Base-by-base conservation (phyloP, 1,140 invertebrate genomes). In the Brachystomella parvula region DNA sequence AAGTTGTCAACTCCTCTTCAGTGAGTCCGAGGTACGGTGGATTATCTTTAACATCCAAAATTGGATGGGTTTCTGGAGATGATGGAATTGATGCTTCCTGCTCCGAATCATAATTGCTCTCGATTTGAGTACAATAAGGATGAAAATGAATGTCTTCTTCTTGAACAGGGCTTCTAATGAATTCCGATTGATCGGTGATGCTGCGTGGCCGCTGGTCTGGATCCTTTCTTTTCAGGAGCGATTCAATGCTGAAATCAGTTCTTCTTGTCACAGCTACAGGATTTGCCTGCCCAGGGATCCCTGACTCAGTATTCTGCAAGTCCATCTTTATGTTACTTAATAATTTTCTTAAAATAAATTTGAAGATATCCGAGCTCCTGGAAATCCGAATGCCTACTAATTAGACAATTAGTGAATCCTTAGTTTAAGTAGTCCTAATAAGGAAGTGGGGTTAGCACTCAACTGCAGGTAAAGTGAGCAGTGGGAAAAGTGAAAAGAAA, bases 171-270 rank as follows among this genome's bases (percentile, higher is more conserved):
- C 30, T 3, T 49, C 21, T 2, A 28, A 15, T 15, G 21, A 6
- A 53, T 53, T 53, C 49, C 24, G 49, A 53, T 15, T 26, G 24
- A 6, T 53, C 21, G 49, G 12, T 9, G 24, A 6, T 53, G n/a
- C 49, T 53, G 49, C 12, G 6, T 26, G 24, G 12, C 24, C 21
- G 49, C 49, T 9, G 24, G 9, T 53, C 6, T 24, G 3, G 12
- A 53, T 26, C 49, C 49, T 12, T 6, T 53, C 65, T 67, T 57
- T 59, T 49, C 12, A 70, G 53, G 6, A 70, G 35, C 30, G 47
- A 64, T 28, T 67, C 69, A 30, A 70, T 70, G 44, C 69, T 67
- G 39, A 70, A 70, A 59, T 70, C 69, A 12, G 60, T 62, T 39
- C 26, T 62, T 29, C 33, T n/a, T 44, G 33, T 9, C 26, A 29